Base-by-base conservation (phyloP, 2,888 invertebrate species). In the Synergus gifuensis region DNA sequence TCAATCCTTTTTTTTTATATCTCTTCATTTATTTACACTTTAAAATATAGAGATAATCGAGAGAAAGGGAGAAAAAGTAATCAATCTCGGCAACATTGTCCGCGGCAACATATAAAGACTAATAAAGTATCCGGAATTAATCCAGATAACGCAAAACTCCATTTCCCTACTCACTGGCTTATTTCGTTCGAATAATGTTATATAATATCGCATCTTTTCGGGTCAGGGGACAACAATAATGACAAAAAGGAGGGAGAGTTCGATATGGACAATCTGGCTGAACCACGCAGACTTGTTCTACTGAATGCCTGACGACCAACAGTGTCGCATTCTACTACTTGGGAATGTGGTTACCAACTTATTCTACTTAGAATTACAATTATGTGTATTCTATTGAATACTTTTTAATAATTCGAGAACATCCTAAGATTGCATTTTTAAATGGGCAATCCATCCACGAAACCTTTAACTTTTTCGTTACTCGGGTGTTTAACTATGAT, bases 121-220 rank as follows among this genome's bases (percentile, higher is more conserved):
- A 9, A 36, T n/a, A n/a, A 42, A 42, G n/a, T 40, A 66, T 66
- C 42, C 40, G 42, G n/a, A 40, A 66, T 44, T 66, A 18, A 66
- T 66, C 44, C 11, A 66, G 66, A 44, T 44, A 66, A 58, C n/a
- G 44, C n/a, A 22, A 44, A 42, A 66, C 18, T 66, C 40, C 4
- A 44, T 66, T 42, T 12, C 12, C 18, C 12, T 44, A 42, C n/a
- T 18, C 36, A 18, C n/a, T 36, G 18, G 42, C 42, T 66, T 36
- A 66, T 66, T 66, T 42, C 18, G 18, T 18, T 66, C 12, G 66
- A 66, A 40, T 36, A 66, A 9, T 66, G 66, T 66, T 66, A 44
- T 44, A 42, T 42, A 66, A 66, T 42, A 66, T 66, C 42, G 42
- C 18, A 42, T 66, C 66, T 18, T 42, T 66, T 2, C 42, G 42